Evolutionary conservation across 2,113 vertebrate species (phyloP), one percentile per base, ranked within the genome.

Genomic region (Climacteris rufus): DNA sequence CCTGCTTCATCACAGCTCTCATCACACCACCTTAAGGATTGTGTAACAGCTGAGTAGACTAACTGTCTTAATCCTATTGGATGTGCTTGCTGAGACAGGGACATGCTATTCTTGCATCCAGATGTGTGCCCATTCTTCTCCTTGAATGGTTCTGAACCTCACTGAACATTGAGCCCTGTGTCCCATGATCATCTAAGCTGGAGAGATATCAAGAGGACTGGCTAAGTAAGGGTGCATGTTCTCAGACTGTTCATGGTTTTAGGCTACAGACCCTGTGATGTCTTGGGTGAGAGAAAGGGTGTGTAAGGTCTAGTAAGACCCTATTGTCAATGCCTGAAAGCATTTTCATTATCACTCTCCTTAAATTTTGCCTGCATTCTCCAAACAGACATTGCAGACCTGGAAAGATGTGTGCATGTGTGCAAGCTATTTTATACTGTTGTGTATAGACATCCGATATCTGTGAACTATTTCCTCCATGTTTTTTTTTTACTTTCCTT

Each of bases 371-470:
- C 11, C 28, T 70, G 15, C 21, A 11, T 12, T 2, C 21, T 65
- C 42, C 28, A 50, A 66, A 57, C 13, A 49, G 70, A 15, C 0
- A 0, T 18, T 35, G 13, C 37, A 74, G 3, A 5, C 28, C 24
- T 69, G 50, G 35, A 65, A 69, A 74, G 17, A 25, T 2, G 0
- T 39, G 13, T 53, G 24, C 3, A 24, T 11, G 5, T 49, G 13
- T 63, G 28, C 16, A 87, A 82, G 16, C 2, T 19, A 23, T 33
- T 61, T 11, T 40, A 24, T 27, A 16, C 31, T 52, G 7, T 44
- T 47, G 3, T 35, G 2, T n/a, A 4, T 49, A 49, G 19, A 28
- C 8, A 45, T 37, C 19, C 28, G 18, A 21, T 6, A 40, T 25
- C 25, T 22, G 8, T 45, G 56, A 82, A 40, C 8, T 70, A 5